Evolutionary conservation across 2,888 invertebrate species (phyloP).

Genomic region (Mesopsocus fuscifrons): DNA sequence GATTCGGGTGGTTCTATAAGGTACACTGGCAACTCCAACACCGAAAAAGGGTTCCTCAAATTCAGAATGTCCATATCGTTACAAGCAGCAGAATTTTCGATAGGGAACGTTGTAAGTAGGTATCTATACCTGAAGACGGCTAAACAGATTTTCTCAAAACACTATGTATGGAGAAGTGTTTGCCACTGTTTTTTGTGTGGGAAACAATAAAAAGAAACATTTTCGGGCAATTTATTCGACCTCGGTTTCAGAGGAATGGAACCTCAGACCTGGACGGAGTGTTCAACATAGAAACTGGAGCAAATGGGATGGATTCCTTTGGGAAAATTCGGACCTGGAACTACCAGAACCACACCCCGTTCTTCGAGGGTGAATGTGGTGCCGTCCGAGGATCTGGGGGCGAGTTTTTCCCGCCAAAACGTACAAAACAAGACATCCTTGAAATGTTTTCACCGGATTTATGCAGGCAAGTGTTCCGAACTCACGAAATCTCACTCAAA

Average conservation of each 20-base stretch:
- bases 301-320: conserved; percentile 35
- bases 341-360: conserved; percentile 32
- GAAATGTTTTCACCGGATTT: conserved; percentile 53
- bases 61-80: too few species aligned
- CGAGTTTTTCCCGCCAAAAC: conserved; percentile 53
- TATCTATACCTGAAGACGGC: too few species aligned
- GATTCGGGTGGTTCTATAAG: conserved; percentile 71
- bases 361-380: conserved; percentile 35
- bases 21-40: too few species aligned
- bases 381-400: conserved; percentile 53
- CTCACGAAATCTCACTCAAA: background rate
- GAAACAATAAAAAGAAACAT: too few species aligned
- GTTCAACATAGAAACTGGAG: conserved; percentile 58
- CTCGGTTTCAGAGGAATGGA: conserved; percentile 53
- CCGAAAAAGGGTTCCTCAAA: too few species aligned
- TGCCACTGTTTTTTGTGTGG: too few species aligned
- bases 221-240: too few species aligned
- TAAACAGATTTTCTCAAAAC: too few species aligned
- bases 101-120: too few species aligned
- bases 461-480: conserved; percentile 32
- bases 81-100: too few species aligned
- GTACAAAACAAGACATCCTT: conserved; percentile 35
- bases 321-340: conserved; percentile 60
- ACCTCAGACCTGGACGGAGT: conserved; percentile 51
- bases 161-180: too few species aligned